Conservation (phyloP, 2,113 vertebrate species). For the Eulemur macaco region DNA sequence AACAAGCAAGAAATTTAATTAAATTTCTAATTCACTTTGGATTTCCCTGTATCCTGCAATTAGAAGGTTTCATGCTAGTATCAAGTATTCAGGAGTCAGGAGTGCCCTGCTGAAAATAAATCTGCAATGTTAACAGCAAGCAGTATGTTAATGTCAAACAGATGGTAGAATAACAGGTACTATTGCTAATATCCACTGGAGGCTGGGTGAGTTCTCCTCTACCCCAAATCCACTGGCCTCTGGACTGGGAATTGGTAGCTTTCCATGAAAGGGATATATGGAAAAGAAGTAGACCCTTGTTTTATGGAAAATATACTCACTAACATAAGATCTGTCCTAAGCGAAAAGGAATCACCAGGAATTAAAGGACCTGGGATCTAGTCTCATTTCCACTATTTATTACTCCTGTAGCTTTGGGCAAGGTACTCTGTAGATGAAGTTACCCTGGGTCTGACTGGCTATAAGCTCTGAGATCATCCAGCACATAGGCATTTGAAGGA, state of each 20-base stretch:
- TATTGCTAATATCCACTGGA: neutral
- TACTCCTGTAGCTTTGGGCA: neutral
- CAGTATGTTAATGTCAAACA: neutral
- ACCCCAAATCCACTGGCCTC: neutral
- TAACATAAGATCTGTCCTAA: neutral
- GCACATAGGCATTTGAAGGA: neutral
- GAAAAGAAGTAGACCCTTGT: neutral
- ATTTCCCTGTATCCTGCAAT: constrained; percentile 46
- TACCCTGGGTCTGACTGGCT: neutral
- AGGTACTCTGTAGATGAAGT: neutral
- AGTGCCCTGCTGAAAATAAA: neutral
- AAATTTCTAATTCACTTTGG: constrained; percentile 62
- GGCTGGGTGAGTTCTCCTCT: neutral
- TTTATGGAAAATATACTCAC: neutral
- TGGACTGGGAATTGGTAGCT: neutral
- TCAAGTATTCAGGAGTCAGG: neutral
- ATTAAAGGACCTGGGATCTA: neutral
- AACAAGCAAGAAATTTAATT: constrained; percentile 69
- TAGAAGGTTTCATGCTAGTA: constrained; percentile 12
- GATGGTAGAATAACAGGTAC: neutral
- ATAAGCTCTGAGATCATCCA: neutral
- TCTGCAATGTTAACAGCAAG: neutral
- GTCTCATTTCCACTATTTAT: neutral
- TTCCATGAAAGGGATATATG: neutral
- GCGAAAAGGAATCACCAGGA: neutral